Conservation (phyloP, 1,140 invertebrate genomes). For the Monochamus saltuarius region DNA sequence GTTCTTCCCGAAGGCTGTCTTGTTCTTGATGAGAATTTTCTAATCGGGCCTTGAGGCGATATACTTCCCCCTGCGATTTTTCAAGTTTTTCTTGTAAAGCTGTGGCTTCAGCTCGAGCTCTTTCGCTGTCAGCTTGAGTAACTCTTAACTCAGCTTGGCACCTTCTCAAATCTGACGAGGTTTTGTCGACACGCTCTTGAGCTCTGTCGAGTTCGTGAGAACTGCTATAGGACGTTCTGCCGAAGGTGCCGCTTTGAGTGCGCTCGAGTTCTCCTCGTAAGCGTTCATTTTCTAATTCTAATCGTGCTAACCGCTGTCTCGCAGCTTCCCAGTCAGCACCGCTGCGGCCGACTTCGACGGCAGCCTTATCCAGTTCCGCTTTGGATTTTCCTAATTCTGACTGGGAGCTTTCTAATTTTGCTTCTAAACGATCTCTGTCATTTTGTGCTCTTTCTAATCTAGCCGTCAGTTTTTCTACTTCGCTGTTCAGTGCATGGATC, state of each 20-base stretch:
- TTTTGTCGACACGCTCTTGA: conserved; percentile 85
- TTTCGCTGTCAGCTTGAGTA: conserved; percentile 83
- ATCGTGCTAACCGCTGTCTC: conserved; percentile 78
- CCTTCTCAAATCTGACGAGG: conserved; percentile 77
- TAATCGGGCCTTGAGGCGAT: conserved; percentile 86
- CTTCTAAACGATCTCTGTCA: conserved; percentile 87
- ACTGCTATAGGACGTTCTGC: conserved; percentile 62
- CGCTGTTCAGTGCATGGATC: conserved; percentile 84
- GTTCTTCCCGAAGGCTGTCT: conserved; percentile 87
- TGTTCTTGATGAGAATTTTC: conserved; percentile 94
- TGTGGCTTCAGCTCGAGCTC: conserved; percentile 77
- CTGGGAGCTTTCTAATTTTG: conserved; percentile 88
- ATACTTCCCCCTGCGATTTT: conserved; percentile 93
- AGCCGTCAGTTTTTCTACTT: conserved; percentile 88
- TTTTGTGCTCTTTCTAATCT: conserved; percentile 82
- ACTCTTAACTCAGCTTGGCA: conserved; percentile 83
- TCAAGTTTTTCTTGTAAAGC: conserved; percentile 89
- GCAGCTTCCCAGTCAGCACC: conserved; percentile 88
- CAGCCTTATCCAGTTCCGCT: conserved; percentile 88
- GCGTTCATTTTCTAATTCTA: conserved; percentile 88
- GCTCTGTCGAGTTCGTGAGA: conserved; percentile 56
- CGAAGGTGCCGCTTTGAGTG: conserved; percentile 71
- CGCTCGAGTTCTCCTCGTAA: conserved; percentile 82
- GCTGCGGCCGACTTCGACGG: conserved; percentile 83
- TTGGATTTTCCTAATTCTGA: conserved; percentile 91